Base-by-base conservation (phyloP, 2,888 invertebrate genomes). In the Sepiola atlantica region DNA sequence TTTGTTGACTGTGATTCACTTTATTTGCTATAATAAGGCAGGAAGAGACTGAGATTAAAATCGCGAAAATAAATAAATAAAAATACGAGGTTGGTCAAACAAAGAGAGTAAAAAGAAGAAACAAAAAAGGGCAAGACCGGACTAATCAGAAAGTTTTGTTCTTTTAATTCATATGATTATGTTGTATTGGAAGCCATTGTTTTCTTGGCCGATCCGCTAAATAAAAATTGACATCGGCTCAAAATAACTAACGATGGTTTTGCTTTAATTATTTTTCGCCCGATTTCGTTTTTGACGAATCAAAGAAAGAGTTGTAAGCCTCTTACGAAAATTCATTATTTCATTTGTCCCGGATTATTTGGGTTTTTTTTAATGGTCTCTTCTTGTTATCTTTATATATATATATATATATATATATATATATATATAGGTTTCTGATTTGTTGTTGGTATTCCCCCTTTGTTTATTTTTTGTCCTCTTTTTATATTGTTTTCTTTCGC, bases 301-400 rank as follows among this genome's bases (percentile, higher is more conserved):
- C 77, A 77, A 77, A 77, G 77, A n/a, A 77, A 77, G 12, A 77
- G 14, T 77, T n/a, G 77, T 77, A 77, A 77, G 77, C 77, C 77
- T 77, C 77, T 77, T 77, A 77, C n/a, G 77, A 77, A 77, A 77
- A 77, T 77, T 77, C 77, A 77, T 77, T 77, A 77, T 77, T 77
- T 77, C 77, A 77, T 77, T n/a, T 77, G n/a, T 77, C 12, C n/a
- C 14, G 10, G n/a, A 77, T 77, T 77, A n/a, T 77, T 24, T 61
- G 28, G 0, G 1, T n/a, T 6, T 28, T 77, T 14, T 77, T n/a
- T 77, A n/a, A n/a, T 4, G 12, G 14, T n/a, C 14, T 77, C 18
- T 77, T 77, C 10, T 77, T 16, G 8, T 28, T 77, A n/a, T n/a
- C 14, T 77, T n/a, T 77, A 10, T 77, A 45, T n/a, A n/a, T 77